phyloP scores from a whole-genome alignment of 2,888 invertebrate species.

The Ennomos fuscantarius region DNA sequence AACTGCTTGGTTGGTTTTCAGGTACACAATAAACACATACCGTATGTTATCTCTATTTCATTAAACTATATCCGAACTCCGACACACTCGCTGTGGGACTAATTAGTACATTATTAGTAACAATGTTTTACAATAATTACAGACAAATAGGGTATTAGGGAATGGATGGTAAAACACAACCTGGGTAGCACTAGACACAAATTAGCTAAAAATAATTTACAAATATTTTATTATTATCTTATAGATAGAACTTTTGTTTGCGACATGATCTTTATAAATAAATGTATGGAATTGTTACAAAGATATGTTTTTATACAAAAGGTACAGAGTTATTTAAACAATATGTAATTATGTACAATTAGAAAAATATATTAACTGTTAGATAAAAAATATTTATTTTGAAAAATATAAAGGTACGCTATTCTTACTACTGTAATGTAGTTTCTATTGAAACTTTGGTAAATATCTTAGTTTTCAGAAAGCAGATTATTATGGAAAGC shows the following conservation, averaged over 20 bases:
- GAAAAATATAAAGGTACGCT: conserved; percentile 54
- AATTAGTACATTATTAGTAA: conserved; percentile 1
- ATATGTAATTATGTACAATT: conserved; percentile 68
- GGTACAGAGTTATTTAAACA: conserved; percentile 48
- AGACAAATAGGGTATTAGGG: conserved; percentile 3
- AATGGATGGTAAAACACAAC: conserved; percentile 65
- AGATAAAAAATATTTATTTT: conserved; percentile 66
- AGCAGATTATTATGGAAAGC: conserved; percentile 33
- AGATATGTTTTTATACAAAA: conserved; percentile 56
- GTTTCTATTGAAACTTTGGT: conserved; percentile 54
- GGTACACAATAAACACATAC: background rate
- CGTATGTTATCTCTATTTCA: background rate
- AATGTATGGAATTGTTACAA: conserved; percentile 35
- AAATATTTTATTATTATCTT: conserved; percentile 31
- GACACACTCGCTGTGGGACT: background rate
- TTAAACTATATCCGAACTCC: background rate
- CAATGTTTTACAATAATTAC: background rate
- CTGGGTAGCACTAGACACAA: conserved; percentile 48
- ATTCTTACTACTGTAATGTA: conserved; percentile 47
- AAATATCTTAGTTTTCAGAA: conserved; percentile 37
- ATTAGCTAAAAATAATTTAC: conserved; percentile 36
- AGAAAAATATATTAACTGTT: conserved; percentile 75
- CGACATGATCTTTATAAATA: conserved; percentile 29
- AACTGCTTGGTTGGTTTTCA: background rate
- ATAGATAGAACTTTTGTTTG: conserved; percentile 22